Base-by-base conservation (phyloP, 1,140 invertebrate species). In the Leptinotarsa undecemlineata region DNA sequence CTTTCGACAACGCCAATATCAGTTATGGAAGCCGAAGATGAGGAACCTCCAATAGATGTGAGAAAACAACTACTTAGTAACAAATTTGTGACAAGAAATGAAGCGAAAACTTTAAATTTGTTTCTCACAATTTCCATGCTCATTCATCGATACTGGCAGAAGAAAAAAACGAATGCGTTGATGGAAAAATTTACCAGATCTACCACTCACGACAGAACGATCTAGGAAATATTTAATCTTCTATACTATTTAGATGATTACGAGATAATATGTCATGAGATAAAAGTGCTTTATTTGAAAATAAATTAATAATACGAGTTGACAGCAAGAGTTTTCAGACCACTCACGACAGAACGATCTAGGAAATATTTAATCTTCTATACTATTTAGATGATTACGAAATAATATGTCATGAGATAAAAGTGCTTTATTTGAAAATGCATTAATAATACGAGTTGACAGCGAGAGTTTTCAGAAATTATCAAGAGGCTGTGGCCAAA, bases 401-500 rank as follows among this genome's bases (percentile, higher is more conserved):
- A 3, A n/a, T 64, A 19, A 64, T 64, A 15, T 64, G 1, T 64
- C 62, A 64, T 14, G 20, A 64, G 19, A 2, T 64, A 21, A 21
- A 23, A 19, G 20, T 64, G 0, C 62, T 1, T 26, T 64, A 64
- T 64, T 1, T 64, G 3, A 3, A 64, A 64, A 20, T 20, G 1
- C 23, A 20, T 20, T 4, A 20, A 64, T 64, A 20, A 26, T 26
- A 23, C 11, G 8, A 64, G 26, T 33, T 64, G 8, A 4, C 20
- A 23, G 15, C 0, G 20, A 23, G 62, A 64, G 20, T 64, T 20
- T 20, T n/a, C 23, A 64, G 19, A 23, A n/a, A 14, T n/a, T 11
- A 64, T 64, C 62, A 64, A 64, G 13, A 64, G 62, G 20, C 62
- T 4, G 20, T 21, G 62, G 62, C 62, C 62, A 64, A 64, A 64